Base-by-base conservation (phyloP, 2,797 vertebrate species). In the Phoebastria nigripes region DNA sequence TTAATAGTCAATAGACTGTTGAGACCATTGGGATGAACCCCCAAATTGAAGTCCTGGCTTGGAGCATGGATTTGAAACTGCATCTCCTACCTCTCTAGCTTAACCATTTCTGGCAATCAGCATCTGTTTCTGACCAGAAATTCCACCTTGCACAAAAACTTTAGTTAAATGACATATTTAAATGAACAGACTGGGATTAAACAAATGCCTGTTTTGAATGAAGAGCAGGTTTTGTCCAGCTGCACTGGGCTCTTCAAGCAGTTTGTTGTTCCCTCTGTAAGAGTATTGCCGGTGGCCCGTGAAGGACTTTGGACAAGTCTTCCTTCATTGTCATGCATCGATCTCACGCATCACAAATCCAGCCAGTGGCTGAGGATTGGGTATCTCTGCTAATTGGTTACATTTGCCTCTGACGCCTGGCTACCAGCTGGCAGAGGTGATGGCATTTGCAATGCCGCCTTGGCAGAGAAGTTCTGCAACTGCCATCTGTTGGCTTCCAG, bases 381-480 rank as follows among this genome's bases (percentile, higher is more conserved):
- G 62, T 11, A 42, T 70, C 77, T 90, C 94, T 88, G 88, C 47
- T 94, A 93, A 95, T 89, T 85, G 93, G 86, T 46, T 56, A 82
- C 94, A 96, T 93, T 92, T 96, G 86, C 65, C 83, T 90, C 74
- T 28, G 6, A 18, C 2, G 81, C 76, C 54, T 72, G 74, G 93
- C 78, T 76, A 93, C 83, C 88, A 92, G 90, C 93, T 96, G 95
- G 92, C 90, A 89, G 76, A 24, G 63, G 72, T 82, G 49, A 44
- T 49, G 89, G 61, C 1, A 1, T 59, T 70, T 65, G 69, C 51
- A 0, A 17, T 51, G 88, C 88, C 4, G 11, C 74, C 81, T 92
- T 95, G 93, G 96, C 92, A 59, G 63, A 39, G 18, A 3, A 71
- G 74, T 58, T 76, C 84, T 79, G 18, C 0, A 8, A 8, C 7